Evolutionary conservation across 1,140 invertebrate genomes (phyloP).

Genomic region (Patella vulgata): DNA sequence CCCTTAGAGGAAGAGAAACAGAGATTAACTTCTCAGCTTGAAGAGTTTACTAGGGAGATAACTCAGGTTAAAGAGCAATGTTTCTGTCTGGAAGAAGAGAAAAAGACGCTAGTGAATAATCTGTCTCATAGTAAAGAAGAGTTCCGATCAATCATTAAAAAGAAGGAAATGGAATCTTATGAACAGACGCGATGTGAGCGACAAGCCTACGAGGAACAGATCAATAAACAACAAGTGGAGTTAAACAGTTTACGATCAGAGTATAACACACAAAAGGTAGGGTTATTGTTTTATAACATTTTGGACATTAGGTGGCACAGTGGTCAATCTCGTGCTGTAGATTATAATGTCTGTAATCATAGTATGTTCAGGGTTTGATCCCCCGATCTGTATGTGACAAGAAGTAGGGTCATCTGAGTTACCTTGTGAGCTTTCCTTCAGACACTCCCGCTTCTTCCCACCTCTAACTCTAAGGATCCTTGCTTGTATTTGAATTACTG

Average conservation of each 20-base stretch:
- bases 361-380: too few species aligned
- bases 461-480: too few species aligned
- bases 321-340: too few species aligned
- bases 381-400: too few species aligned
- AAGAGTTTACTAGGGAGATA: conserved; percentile 11
- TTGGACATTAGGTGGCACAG: too few species aligned
- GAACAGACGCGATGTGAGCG: neutral
- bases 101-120: conserved; percentile 1
- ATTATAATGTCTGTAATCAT: too few species aligned
- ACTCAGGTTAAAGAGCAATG: neutral
- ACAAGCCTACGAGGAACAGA: conserved; percentile 2
- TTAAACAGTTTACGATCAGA: conserved; percentile 1
- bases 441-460: too few species aligned
- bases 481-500: too few species aligned
- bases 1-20: neutral
- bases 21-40: conserved; percentile 23
- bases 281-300: neutral
- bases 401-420: too few species aligned
- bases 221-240: neutral
- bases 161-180: neutral
- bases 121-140: conserved; percentile 1
- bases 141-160: neutral
- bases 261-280: conserved; percentile 1
- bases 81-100: neutral
- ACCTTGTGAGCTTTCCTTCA: too few species aligned